These are phyloP conservation scores for Scaptomyza montana DNA, from an alignment of 1,140 invertebrate genomes.

Conservation along the genomic window DNA sequence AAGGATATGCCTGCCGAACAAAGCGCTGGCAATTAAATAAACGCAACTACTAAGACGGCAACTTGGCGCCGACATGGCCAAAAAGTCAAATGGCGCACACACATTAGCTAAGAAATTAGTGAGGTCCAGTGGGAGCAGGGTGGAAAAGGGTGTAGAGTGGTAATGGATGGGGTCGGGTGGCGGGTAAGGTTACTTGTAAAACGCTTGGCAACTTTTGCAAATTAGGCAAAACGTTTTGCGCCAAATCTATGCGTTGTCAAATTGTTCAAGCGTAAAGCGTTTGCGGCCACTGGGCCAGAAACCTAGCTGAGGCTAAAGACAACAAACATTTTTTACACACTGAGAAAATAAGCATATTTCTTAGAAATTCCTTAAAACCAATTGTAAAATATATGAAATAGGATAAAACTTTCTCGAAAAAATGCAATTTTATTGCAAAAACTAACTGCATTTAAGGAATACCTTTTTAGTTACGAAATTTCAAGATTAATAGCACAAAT, in stretches of 20 bases:
- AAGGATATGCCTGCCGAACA: slow-evolving; percentile 37
- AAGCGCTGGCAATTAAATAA: slow-evolving; percentile 75
- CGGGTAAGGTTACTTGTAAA: slow-evolving; percentile 11
- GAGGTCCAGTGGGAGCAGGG: slow-evolving; percentile 8
- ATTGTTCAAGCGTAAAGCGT: slow-evolving; percentile 75
- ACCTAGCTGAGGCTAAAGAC: slow-evolving; percentile 33
- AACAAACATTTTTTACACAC: slow-evolving; percentile 3
- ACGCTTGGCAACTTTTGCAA: slow-evolving; percentile 67
- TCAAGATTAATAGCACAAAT: neutral
- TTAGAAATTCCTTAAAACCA: too few species aligned
- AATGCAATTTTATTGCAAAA: too few species aligned
- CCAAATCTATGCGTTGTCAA: slow-evolving; percentile 81
- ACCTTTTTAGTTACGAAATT: neutral
- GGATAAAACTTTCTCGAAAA: too few species aligned
- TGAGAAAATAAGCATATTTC: neutral
- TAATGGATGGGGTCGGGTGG: neutral
- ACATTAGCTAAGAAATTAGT: slow-evolving; percentile 72
- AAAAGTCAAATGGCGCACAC: slow-evolving; percentile 51
- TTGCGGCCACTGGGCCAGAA: slow-evolving; percentile 9
- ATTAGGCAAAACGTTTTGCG: slow-evolving; percentile 82
- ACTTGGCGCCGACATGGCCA: slow-evolving; percentile 24
- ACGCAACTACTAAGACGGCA: slow-evolving; percentile 34
- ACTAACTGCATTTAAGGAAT: too few species aligned
- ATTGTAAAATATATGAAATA: too few species aligned
- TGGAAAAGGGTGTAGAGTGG: too few species aligned